Conservation (phyloP, 2,888 invertebrate species). For the Pandemis heparana region DNA sequence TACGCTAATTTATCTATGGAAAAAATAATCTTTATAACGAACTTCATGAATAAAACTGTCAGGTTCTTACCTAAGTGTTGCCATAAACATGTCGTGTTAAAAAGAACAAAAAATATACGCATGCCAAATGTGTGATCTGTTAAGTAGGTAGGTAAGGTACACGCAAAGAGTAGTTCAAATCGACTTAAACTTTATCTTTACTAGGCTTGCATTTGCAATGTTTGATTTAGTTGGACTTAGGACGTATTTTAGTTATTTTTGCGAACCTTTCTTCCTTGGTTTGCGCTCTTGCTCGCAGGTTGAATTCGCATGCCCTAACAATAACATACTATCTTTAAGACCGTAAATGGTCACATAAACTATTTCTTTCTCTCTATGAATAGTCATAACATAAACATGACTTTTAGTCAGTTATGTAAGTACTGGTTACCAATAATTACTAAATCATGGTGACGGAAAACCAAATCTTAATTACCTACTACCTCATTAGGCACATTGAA, state of each 20-base stretch:
- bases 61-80: not conserved
- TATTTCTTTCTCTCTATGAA: conserved; percentile 14
- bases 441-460: not conserved
- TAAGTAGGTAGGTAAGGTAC: too few species aligned
- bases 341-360: too few species aligned
- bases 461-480: not conserved
- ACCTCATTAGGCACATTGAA: not conserved
- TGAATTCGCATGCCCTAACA: too few species aligned
- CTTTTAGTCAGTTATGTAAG: conserved; percentile 22
- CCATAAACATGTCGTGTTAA: not conserved
- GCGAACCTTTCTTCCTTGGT: too few species aligned
- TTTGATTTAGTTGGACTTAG: not conserved
- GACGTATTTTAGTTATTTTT: not conserved
- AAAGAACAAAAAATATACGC: not conserved
- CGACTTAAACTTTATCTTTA: not conserved
- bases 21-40: too few species aligned
- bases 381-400: conserved; percentile 23
- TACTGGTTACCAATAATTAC: conserved; percentile 11
- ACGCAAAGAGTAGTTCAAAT: not conserved
- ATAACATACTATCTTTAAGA: too few species aligned
- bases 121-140: not conserved
- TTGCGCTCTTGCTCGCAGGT: too few species aligned
- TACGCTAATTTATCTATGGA: too few species aligned
- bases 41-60: too few species aligned
- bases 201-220: not conserved